Evolutionary conservation across 2,888 invertebrate genomes (phyloP).

Genomic region (Apoda limacodes): DNA sequence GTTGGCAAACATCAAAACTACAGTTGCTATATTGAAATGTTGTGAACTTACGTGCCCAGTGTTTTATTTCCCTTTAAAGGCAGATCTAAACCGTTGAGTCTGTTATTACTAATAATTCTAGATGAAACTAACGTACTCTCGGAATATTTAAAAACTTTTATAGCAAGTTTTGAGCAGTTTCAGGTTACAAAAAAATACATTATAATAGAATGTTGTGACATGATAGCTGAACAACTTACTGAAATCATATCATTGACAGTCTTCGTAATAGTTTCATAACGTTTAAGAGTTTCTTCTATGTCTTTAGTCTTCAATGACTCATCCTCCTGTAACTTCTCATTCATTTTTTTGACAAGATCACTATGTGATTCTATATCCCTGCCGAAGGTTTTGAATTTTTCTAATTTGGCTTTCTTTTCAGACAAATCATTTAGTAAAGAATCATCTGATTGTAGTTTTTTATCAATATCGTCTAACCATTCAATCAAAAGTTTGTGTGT

Average conservation of each 20-base stretch:
- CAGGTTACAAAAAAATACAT: neutral
- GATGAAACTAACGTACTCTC: too few species aligned
- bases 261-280: constrained; percentile 77
- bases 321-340: constrained; percentile 79
- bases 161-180: neutral
- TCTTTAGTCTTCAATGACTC: constrained; percentile 73
- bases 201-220: neutral
- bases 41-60: too few species aligned
- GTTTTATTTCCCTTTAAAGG: too few species aligned
- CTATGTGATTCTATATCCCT: constrained; percentile 85
- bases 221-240: constrained; percentile 44
- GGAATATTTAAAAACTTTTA: too few species aligned
- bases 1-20: too few species aligned
- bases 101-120: too few species aligned
- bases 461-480: constrained; percentile 91
- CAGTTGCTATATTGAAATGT: too few species aligned
- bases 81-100: too few species aligned
- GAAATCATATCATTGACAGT: constrained; percentile 74
- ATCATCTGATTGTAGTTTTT: constrained; percentile 82
- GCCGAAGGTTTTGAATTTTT: constrained; percentile 86
- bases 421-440: constrained; percentile 85
- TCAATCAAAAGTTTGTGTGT: constrained; percentile 82
- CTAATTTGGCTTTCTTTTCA: constrained; percentile 89
- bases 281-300: constrained; percentile 77
- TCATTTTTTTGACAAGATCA: constrained; percentile 82